These are phyloP conservation scores for Trichopoda pennipes DNA, from an alignment of 2,888 invertebrate species.

Conservation along the genomic window DNA sequence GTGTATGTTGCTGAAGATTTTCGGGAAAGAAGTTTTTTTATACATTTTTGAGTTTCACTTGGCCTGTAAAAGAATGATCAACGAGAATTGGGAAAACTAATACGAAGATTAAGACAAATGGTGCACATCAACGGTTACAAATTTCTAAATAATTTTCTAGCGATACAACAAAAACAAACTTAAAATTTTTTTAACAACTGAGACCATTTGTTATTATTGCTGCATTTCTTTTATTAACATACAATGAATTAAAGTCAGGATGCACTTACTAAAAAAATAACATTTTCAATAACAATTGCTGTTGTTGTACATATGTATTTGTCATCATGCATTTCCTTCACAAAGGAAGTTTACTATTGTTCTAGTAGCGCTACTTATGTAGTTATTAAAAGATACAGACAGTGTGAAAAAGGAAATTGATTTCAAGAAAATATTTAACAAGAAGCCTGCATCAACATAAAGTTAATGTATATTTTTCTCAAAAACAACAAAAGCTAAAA, in stretches of 20 bases:
- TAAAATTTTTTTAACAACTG: too few relatives aligned
- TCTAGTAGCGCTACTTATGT: slow-evolving; percentile 3
- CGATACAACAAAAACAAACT: background rate
- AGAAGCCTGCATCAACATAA: background rate
- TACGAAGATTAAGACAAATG: slow-evolving; percentile 4
- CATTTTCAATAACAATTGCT: background rate
- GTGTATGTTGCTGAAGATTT: background rate
- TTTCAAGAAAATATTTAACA: background rate
- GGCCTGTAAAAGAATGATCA: slow-evolving; percentile 22
- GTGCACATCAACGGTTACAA: slow-evolving; percentile 40
- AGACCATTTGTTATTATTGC: too few relatives aligned
- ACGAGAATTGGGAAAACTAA: background rate
- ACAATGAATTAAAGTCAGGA: background rate
- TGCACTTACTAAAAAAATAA: slow-evolving; percentile 5
- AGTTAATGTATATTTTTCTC: too few relatives aligned
- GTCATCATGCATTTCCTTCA: slow-evolving; percentile 56
- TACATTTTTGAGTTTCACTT: background rate
- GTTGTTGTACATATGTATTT: slow-evolving; percentile 47
- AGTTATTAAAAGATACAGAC: background rate
- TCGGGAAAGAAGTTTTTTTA: slow-evolving; percentile 30
- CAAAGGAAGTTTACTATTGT: slow-evolving; percentile 35
- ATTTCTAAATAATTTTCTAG: slow-evolving; percentile 50
- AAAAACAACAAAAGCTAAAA: too few relatives aligned
- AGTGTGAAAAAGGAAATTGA: too few relatives aligned
- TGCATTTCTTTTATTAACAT: too few relatives aligned